Conservation (phyloP, 2,888 invertebrate species). For the Biston stratarius region DNA sequence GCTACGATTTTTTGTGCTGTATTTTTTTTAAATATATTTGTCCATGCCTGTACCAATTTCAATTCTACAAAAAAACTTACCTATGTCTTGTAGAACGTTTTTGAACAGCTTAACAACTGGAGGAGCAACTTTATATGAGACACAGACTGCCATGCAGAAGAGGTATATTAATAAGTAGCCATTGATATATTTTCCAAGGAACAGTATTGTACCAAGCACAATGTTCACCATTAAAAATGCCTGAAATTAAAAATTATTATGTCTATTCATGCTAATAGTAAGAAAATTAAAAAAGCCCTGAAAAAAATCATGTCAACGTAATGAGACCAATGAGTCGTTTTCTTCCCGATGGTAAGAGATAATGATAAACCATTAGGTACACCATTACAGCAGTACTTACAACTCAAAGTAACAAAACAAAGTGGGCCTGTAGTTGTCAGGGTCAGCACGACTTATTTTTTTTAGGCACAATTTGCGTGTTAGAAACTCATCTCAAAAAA, state of each 20-base stretch:
- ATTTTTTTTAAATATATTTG: too few species aligned
- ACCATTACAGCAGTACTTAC: too few species aligned
- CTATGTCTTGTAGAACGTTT: slow-evolving; percentile 75
- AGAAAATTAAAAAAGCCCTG: not conserved
- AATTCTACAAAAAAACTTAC: slow-evolving; percentile 52
- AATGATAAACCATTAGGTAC: too few species aligned
- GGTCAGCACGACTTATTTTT: too few species aligned
- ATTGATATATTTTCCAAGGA: slow-evolving; percentile 71
- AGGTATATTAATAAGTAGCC: slow-evolving; percentile 71
- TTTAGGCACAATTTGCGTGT: too few species aligned
- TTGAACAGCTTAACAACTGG: slow-evolving; percentile 61
- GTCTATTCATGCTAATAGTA: not conserved
- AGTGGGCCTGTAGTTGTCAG: too few species aligned
- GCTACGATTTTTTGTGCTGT: too few species aligned
- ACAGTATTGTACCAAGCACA: slow-evolving; percentile 62
- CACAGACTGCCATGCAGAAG: slow-evolving; percentile 62
- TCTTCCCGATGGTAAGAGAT: too few species aligned
- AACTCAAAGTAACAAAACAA: too few species aligned
- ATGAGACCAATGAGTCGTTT: too few species aligned
- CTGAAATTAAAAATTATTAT: slow-evolving; percentile 60
- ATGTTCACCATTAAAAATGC: slow-evolving; percentile 76
- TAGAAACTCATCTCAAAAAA: too few species aligned
- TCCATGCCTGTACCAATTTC: not conserved
- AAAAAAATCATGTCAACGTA: too few species aligned
- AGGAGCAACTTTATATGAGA: slow-evolving; percentile 67